These are phyloP conservation scores for Oxyura jamaicensis DNA, from an alignment of 2,113 vertebrate genomes.

Conservation along the genomic window DNA sequence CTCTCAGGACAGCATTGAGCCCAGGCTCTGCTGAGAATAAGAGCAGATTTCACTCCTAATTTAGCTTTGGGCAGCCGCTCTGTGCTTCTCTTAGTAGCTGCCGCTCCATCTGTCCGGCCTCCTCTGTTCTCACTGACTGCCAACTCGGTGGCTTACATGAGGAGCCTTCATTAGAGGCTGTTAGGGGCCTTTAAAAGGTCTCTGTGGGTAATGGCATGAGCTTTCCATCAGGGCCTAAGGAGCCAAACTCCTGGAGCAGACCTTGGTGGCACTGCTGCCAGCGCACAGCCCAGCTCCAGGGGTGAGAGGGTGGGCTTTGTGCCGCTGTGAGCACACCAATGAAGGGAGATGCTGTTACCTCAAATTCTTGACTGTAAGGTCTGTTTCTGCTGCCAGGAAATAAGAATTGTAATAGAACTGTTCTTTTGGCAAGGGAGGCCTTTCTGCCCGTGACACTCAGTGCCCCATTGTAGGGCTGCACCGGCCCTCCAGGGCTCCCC, in stretches of 20 bases:
- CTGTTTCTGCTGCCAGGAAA: neutral
- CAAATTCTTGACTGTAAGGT: neutral
- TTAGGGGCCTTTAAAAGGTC: neutral
- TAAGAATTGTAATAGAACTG: neutral
- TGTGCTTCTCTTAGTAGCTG: neutral
- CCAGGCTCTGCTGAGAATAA: neutral
- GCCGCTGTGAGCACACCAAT: neutral
- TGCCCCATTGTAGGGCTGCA: neutral
- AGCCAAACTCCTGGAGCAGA: neutral
- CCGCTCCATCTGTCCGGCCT: neutral
- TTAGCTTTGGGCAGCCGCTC: neutral
- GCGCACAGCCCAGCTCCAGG: neutral
- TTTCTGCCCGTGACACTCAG: fast-evolving
- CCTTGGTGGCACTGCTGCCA: fast-evolving
- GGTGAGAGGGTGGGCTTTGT: neutral
- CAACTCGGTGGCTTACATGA: neutral
- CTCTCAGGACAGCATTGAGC: neutral
- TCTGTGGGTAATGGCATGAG: fast-evolving
- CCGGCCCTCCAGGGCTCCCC: neutral
- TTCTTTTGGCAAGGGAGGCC: neutral
- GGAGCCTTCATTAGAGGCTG: neutral
- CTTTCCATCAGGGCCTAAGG: fast-evolving
- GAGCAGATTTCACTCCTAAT: neutral
- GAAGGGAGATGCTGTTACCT: neutral
- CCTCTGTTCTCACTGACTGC: neutral